phyloP scores from a whole-genome alignment of 2,888 invertebrate species.

The Stenurella melanura region DNA sequence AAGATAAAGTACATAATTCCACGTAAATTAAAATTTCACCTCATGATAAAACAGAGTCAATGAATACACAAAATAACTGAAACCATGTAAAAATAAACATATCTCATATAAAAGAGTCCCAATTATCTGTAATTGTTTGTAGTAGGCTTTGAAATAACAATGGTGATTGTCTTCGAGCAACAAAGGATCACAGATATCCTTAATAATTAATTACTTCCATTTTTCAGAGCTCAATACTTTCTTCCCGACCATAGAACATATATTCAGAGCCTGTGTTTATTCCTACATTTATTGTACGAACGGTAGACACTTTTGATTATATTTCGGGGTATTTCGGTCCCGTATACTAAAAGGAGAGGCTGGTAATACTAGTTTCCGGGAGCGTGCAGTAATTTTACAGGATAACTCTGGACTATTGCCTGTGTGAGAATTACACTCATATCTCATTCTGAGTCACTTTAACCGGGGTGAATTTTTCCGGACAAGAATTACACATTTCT shows the following conservation, averaged over 20 bases:
- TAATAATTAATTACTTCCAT: conserved; percentile 65
- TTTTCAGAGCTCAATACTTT: conserved; percentile 63
- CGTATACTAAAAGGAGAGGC: conserved; percentile 63
- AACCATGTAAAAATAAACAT: conserved; percentile 60
- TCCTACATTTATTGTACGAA: conserved; percentile 67
- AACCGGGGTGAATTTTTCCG: not conserved
- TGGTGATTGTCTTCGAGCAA: conserved; percentile 66
- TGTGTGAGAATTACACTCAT: conserved; percentile 68
- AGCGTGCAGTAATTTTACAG: conserved; percentile 68
- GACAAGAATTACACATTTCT: conserved; percentile 49
- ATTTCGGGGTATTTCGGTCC: conserved; percentile 57
- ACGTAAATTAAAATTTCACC: conserved; percentile 39
- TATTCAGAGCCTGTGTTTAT: conserved; percentile 65
- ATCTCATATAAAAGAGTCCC: conserved; percentile 61
- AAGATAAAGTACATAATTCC: conserved; percentile 29
- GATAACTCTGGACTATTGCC: conserved; percentile 69
- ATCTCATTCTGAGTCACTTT: conserved; percentile 61
- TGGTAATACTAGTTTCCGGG: conserved; percentile 69
- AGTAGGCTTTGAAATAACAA: conserved; percentile 64
- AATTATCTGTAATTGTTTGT: conserved; percentile 66
- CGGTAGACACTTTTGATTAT: conserved; percentile 68
- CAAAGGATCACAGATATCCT: conserved; percentile 60
- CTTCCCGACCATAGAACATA: conserved; percentile 61
- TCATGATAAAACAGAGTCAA: conserved; percentile 23
- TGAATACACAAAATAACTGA: conserved; percentile 30